Evolutionary conservation across 2,888 invertebrate species (phyloP).

Genomic region (Ennomos quercinarius): DNA sequence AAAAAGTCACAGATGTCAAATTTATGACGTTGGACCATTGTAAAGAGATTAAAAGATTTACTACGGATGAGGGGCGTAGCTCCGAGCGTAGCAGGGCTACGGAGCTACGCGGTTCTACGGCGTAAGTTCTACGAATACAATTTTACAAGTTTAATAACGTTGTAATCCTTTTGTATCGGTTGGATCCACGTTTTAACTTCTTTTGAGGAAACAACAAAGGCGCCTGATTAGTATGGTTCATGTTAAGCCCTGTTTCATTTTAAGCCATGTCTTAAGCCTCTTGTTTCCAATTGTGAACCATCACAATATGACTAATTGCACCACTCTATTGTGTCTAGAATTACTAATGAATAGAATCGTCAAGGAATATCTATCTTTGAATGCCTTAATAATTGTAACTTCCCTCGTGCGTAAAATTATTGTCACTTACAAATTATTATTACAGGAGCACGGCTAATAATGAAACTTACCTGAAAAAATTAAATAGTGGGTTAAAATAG

Average conservation of each 20-base stretch:
- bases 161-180: conserved; percentile 60
- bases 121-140: conserved; percentile 59
- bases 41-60: conserved; percentile 85
- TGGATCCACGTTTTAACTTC: conserved; percentile 28
- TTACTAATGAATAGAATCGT: no score
- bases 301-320: no score
- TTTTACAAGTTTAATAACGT: conserved; percentile 63
- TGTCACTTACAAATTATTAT: conserved; percentile 13
- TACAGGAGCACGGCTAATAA: neutral
- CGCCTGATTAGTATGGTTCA: conserved; percentile 19
- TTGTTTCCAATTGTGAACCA: no score
- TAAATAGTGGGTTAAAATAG: conserved; percentile 18
- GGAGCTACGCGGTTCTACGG: conserved; percentile 54
- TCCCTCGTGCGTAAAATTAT: neutral
- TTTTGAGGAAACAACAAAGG: conserved; percentile 20
- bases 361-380: no score
- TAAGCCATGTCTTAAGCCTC: neutral
- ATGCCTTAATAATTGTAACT: neutral
- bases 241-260: conserved; percentile 11
- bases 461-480: conserved; percentile 54
- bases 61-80: conserved; percentile 62
- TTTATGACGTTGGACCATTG: conserved; percentile 83
- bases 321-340: no score
- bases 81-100: conserved; percentile 48
- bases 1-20: conserved; percentile 85